phyloP scores from a whole-genome alignment of 1,140 invertebrate genomes.

The Diprion similis region DNA sequence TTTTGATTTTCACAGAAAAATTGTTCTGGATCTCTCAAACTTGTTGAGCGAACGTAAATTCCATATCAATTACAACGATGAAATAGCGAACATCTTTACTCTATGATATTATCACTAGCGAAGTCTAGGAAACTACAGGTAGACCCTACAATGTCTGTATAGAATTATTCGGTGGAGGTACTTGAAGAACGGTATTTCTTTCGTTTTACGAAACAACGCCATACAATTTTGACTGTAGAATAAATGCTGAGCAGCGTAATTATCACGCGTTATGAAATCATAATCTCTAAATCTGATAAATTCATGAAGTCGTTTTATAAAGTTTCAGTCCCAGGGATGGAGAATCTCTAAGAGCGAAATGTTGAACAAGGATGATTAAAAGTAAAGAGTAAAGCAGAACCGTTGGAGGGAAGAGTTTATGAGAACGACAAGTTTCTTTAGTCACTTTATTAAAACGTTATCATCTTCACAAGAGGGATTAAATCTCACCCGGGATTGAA shows the following conservation, averaged over 20 bases:
- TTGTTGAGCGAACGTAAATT: no score
- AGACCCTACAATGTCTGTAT: no score
- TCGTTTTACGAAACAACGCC: no score
- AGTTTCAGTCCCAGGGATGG: background rate
- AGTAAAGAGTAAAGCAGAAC: background rate
- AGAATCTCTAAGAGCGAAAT: background rate
- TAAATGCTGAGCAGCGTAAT: background rate
- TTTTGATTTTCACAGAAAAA: no score
- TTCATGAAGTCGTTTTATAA: background rate
- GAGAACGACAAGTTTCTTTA: background rate
- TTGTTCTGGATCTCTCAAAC: no score
- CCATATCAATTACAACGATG: no score
- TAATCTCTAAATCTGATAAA: constrained; percentile 4
- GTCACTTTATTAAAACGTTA: background rate
- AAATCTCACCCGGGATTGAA: no score
- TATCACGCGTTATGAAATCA: background rate
- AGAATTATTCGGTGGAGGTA: no score
- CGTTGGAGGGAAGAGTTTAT: background rate
- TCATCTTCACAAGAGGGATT: background rate
- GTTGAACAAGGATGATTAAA: constrained; percentile 6
- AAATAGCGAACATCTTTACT: no score
- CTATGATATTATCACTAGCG: no score
- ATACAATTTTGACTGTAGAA: background rate
- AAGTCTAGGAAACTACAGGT: no score
- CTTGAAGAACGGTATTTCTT: no score